Conservation (phyloP, 2,888 invertebrate genomes). For the Epiblema foenella region DNA sequence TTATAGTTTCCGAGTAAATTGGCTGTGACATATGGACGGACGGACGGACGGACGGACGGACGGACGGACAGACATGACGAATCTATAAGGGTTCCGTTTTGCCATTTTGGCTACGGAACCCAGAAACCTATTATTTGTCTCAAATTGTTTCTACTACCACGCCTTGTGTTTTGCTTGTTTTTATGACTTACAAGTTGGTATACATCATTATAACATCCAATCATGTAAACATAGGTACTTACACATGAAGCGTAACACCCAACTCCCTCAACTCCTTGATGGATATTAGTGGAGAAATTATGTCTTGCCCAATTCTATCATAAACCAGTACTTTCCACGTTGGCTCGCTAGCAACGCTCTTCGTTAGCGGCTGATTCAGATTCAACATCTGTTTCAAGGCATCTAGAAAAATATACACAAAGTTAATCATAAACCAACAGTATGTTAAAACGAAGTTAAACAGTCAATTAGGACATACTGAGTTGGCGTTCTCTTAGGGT, state of each 20-base stretch:
- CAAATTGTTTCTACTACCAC: background rate
- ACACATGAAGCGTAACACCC: constrained; percentile 99
- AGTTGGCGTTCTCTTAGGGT: constrained; percentile 67
- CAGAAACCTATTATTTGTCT: background rate
- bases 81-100: too few relatives aligned
- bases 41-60: too few relatives aligned
- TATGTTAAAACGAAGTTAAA: constrained; percentile 36
- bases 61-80: too few relatives aligned
- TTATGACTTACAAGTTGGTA: too few relatives aligned
- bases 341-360: constrained; percentile 92
- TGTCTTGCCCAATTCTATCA: constrained; percentile 98
- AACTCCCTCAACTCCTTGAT: constrained; percentile 97
- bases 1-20: too few relatives aligned
- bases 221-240: constrained; percentile 68
- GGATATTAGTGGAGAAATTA: constrained; percentile 98
- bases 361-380: constrained; percentile 92
- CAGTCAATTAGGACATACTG: constrained; percentile 52
- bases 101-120: too few relatives aligned
- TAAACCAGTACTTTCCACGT: constrained; percentile 98
- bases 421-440: constrained; percentile 3
- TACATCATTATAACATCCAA: background rate
- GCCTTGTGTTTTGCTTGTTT: too few relatives aligned
- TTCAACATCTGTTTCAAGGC: constrained; percentile 98
- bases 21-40: too few relatives aligned
- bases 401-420: constrained; percentile 84